These are phyloP conservation scores for Eidolon helvum DNA, from an alignment of 2,113 vertebrate genomes.

Conservation along the genomic window DNA sequence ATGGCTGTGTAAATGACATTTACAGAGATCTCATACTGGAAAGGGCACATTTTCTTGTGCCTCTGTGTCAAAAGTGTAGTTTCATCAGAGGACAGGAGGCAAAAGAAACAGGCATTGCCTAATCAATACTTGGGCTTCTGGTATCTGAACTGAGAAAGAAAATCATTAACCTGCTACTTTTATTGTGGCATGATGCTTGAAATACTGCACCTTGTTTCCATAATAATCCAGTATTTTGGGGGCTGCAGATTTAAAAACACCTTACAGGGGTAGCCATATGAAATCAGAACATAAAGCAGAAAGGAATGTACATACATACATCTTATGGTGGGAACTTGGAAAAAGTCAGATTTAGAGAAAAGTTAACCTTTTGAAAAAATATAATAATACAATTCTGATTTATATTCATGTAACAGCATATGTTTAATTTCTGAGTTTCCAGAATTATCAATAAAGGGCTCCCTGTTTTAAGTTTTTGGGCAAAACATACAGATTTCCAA, in stretches of 20 bases:
- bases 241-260: conserved; percentile 39
- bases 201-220: conserved; percentile 79
- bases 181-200: conserved; percentile 80
- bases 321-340: not conserved
- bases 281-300: conserved; percentile 20
- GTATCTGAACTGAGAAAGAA: conserved; percentile 82
- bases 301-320: not conserved
- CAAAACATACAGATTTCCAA: conserved; percentile 7
- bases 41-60: conserved; percentile 83
- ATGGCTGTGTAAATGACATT: conserved; percentile 79
- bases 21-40: conserved; percentile 82
- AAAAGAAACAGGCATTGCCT: conserved; percentile 79
- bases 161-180: conserved; percentile 87
- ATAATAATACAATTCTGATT: not conserved
- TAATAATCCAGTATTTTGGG: conserved; percentile 65
- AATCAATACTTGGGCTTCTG: conserved; percentile 84
- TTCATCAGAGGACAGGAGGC: conserved; percentile 83
- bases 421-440: not conserved
- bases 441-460: not conserved
- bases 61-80: conserved; percentile 84
- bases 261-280: not conserved
- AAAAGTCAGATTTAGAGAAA: conserved; percentile 24
- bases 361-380: conserved; percentile 39
- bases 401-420: not conserved
- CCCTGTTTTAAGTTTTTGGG: conserved; percentile 3